Conservation (phyloP, 37 sponge, comb jelly and placozoan species). For the Oopsacas minuta region DNA sequence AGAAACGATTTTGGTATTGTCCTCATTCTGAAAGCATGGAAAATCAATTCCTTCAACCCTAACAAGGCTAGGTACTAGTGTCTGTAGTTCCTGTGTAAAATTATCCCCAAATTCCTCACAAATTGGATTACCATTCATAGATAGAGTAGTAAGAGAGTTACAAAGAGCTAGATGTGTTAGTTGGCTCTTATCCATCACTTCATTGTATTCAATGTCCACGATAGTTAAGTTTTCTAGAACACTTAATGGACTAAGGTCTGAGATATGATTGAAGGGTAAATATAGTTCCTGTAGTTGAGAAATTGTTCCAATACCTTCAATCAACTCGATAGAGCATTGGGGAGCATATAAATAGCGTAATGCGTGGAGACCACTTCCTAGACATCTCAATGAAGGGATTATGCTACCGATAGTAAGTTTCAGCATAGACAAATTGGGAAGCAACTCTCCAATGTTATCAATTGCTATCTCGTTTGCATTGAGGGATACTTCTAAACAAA, state of each 20-base stretch:
- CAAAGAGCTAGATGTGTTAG: conserved; percentile 2
- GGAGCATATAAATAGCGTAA: background rate
- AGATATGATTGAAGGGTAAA: background rate
- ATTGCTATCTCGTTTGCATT: conserved; percentile 1
- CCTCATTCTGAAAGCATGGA: background rate
- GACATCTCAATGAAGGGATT: background rate
- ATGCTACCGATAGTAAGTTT: background rate
- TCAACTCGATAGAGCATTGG: background rate
- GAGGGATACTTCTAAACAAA: background rate
- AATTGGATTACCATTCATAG: background rate
- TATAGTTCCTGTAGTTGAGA: background rate
- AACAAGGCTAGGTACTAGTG: background rate
- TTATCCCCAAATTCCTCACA: background rate
- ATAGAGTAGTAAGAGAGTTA: background rate
- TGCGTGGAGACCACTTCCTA: background rate
- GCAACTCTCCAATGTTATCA: background rate
- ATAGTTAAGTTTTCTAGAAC: background rate
- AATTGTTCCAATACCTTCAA: background rate
- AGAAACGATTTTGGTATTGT: background rate
- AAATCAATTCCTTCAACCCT: background rate
- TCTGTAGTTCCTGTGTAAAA: background rate
- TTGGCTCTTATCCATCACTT: background rate
- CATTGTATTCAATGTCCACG: background rate
- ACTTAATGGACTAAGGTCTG: background rate
- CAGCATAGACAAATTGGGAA: background rate